Conservation (phyloP, 2,888 invertebrate species). For the Latheticus oryzae region DNA sequence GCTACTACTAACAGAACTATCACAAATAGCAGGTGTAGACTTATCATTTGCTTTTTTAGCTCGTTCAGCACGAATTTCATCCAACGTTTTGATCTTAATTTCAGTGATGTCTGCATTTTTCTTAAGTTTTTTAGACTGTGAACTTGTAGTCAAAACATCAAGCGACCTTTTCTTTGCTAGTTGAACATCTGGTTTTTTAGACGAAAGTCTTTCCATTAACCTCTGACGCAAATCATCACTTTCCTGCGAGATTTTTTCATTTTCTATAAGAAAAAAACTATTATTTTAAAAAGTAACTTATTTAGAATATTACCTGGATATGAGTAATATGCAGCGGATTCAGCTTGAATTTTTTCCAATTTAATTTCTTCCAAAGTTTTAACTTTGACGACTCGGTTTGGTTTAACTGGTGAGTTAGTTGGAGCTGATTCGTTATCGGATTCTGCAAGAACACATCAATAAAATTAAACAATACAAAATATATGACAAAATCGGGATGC, state of each 20-base stretch:
- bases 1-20: constrained; percentile 40
- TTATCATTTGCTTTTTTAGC: constrained; percentile 32
- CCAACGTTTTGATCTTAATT: constrained; percentile 64
- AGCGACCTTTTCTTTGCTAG: no score
- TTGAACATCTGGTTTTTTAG: constrained; percentile 40
- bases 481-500: constrained; percentile 52
- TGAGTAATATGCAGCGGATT: constrained; percentile 78
- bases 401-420: constrained; percentile 71
- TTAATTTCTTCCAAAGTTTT: constrained; percentile 75
- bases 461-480: constrained; percentile 41
- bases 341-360: constrained; percentile 77
- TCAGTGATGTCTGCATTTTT: constrained; percentile 45
- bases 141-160: no score
- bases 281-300: not conserved
- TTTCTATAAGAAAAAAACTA: constrained; percentile 10
- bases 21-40: constrained; percentile 21
- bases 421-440: constrained; percentile 81
- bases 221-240: constrained; percentile 51
- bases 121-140: constrained; percentile 34
- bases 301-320: constrained; percentile 66
- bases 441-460: constrained; percentile 79
- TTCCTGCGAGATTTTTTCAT: constrained; percentile 10
- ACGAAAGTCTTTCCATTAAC: constrained; percentile 54
- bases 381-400: constrained; percentile 61
- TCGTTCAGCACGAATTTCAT: constrained; percentile 63